Evolutionary conservation across 2,888 invertebrate genomes (phyloP), one percentile per base, ranked within the genome.

Genomic region (Macaria liturata): DNA sequence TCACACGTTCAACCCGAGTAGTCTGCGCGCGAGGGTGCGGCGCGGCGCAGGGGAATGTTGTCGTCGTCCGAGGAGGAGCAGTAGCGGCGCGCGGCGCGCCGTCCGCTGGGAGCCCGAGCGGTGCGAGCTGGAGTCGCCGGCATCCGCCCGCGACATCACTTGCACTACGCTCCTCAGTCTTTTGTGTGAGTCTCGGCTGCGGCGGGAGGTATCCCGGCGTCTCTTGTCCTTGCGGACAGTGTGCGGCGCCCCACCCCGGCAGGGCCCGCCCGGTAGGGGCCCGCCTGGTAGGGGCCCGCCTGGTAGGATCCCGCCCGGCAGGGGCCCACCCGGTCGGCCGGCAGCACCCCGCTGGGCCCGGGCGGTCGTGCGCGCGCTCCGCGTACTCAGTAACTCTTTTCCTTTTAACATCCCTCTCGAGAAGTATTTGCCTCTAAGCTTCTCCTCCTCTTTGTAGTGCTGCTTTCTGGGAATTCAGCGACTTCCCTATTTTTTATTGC

Each of bases 111-210:
- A 40, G 31, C 32, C 52, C 7, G 45, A 34, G 39, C 6, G 39
- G 45, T 34, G 20, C 43, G 43, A 51, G 31, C 32, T 40, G 20
- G 44, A 31, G 9, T 37, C 46, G 43, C 52, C 9, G 45, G 59
- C 40, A 44, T 49, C 32, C 40, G 30, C 44, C 57, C 40, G 52
- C 69, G 61, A 75, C 66, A 88, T 81, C 57, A 86, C 83, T 66
- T 78, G 86, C 45, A 90, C 88, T 59, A 90, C 88, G 75, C 90
- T 90, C 70, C 73, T 85, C 81, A 91, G 86, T 80, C 84, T 84
- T 81, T 71, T 87, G 66, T 81, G 78, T 68, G 63, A 79, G 70
- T 84, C 84, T 64, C 81, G 78, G 70, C 63, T 69, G 49, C 46
- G 63, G 55, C 61, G 71, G 58, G 5, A 20, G 20, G 20, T 20